Evolutionary conservation across 2,113 vertebrate species (phyloP).

Genomic region (Oceanodroma tethys): DNA sequence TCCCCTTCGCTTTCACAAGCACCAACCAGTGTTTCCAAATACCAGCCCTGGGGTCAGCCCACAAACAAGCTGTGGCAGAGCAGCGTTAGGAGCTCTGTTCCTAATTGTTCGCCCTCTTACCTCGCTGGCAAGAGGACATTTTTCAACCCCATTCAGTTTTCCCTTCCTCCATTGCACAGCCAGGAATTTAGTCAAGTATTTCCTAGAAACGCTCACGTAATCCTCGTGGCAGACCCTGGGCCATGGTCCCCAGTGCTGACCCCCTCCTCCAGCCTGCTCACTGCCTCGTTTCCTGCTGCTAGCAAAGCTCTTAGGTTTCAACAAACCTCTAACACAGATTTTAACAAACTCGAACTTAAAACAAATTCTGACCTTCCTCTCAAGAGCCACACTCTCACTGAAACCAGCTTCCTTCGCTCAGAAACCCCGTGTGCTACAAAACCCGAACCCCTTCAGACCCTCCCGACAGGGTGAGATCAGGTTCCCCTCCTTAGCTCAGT

Average conservation of each 20-base stretch:
- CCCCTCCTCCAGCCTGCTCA: background rate
- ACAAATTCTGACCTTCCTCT: background rate
- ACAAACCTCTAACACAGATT: background rate
- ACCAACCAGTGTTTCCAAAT: background rate
- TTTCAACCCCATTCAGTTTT: background rate
- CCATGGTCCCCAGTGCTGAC: accelerated
- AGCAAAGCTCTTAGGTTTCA: background rate
- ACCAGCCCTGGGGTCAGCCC: background rate
- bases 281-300: accelerated
- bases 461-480: background rate
- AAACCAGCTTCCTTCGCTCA: background rate
- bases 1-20: background rate
- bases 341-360: background rate
- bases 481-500: background rate
- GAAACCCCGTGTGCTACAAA: accelerated
- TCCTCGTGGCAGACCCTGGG: accelerated
- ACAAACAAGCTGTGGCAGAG: background rate
- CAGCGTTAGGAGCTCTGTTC: accelerated
- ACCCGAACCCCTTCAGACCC: background rate
- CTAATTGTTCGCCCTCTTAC: background rate
- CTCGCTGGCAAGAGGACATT: background rate
- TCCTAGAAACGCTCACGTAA: background rate
- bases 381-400: background rate
- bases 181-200: background rate
- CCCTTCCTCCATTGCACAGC: background rate